Percentiles rank a stretch among this genome's conserved stretches.
Conservation (phyloP, 2,797 vertebrate species). For the Graptemys geographica region DNA sequence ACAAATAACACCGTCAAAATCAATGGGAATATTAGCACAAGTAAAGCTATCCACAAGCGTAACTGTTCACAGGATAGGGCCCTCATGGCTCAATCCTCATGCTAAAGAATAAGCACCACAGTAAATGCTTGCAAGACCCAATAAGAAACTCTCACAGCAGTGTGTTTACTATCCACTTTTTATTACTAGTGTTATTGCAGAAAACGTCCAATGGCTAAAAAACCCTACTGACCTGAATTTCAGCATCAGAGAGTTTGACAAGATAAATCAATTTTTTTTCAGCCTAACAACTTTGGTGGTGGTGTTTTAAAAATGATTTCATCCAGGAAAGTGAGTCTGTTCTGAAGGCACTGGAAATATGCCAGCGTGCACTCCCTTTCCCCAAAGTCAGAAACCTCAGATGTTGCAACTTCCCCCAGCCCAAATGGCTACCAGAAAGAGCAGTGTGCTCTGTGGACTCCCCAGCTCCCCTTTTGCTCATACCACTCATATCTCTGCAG, state of each 20-base stretch:
- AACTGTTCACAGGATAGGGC: conserved; percentile 17
- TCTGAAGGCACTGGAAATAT: background rate
- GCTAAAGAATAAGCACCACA: background rate
- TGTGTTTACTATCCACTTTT: background rate
- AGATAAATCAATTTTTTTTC: background rate
- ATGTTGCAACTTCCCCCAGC: background rate
- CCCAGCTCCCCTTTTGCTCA: background rate
- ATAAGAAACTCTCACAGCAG: background rate
- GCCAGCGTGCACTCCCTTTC: background rate
- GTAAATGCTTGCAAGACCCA: background rate
- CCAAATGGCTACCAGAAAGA: background rate
- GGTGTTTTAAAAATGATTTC: background rate
- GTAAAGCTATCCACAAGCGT: background rate
- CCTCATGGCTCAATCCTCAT: background rate
- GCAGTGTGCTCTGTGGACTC: background rate
- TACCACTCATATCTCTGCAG: background rate
- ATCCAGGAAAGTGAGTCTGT: background rate
- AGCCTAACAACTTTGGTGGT: background rate
- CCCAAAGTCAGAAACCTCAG: background rate
- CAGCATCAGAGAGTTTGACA: background rate
- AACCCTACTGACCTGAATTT: background rate
- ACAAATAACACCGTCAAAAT: conserved; percentile 17
- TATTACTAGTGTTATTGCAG: background rate
- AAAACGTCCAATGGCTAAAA: background rate
- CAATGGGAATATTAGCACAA: background rate